Evolutionary conservation across 1,140 invertebrate species (phyloP).

Genomic region (Lycorma delicatula): DNA sequence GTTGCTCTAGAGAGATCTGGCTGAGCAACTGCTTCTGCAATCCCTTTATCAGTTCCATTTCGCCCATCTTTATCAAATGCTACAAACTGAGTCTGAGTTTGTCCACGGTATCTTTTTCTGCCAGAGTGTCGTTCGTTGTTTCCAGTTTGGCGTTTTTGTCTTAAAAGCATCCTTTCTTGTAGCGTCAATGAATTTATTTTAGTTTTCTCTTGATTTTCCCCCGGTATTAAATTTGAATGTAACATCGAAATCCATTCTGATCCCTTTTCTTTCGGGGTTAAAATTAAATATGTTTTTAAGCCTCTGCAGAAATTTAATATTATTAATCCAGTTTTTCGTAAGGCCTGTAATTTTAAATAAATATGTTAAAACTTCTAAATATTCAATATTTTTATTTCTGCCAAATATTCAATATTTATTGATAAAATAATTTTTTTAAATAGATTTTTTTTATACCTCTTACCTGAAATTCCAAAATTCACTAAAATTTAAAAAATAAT

Average conservation of each 20-base stretch:
- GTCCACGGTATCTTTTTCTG: slow-evolving; percentile 46
- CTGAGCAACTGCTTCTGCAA: slow-evolving; percentile 66
- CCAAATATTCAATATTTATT: background rate
- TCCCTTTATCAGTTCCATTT: slow-evolving; percentile 54
- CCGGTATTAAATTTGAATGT: background rate
- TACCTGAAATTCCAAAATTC: too few species aligned
- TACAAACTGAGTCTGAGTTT: slow-evolving; percentile 75
- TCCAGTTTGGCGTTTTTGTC: background rate
- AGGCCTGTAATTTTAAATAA: background rate
- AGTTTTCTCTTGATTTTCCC: background rate
- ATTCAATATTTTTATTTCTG: background rate
- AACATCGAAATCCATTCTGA: background rate
- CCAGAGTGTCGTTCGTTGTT: background rate
- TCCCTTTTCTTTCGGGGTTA: background rate
- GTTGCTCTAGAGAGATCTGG: slow-evolving; percentile 58
- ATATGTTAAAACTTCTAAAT: background rate
- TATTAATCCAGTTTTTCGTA: slow-evolving; percentile 3
- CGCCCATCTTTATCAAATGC: slow-evolving; percentile 45
- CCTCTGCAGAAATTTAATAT: slow-evolving; percentile 10
- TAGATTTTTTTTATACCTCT: too few species aligned
- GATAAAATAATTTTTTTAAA: too few species aligned
- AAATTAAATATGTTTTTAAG: background rate
- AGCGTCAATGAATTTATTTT: background rate
- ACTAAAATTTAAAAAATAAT: too few species aligned
- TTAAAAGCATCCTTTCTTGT: background rate